A percentile compares a stretch with the other conserved stretches of the same genome.
phyloP scores from a whole-genome alignment of 1,140 invertebrate species.

The Trichonephila inaurata region DNA sequence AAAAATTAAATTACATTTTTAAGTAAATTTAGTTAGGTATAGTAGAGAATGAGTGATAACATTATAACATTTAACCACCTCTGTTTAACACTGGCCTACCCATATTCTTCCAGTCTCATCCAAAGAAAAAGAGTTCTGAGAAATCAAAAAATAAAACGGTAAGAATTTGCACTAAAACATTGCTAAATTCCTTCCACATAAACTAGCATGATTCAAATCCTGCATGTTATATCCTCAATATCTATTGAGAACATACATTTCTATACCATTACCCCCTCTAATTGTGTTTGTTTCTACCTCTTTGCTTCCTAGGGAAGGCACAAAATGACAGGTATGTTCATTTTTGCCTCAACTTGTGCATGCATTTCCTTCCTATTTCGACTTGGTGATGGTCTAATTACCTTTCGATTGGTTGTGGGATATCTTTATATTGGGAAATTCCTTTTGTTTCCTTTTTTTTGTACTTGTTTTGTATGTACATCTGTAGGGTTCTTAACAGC shows the following conservation, averaged over 20 bases:
- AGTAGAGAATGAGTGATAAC: slow-evolving; percentile 23
- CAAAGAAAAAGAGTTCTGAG: slow-evolving; percentile 71
- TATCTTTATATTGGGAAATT: background rate
- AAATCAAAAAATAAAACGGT: slow-evolving; percentile 75
- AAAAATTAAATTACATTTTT: too few relatives aligned
- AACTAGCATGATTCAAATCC: slow-evolving; percentile 44
- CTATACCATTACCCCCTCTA: slow-evolving; percentile 53
- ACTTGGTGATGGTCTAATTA: slow-evolving; percentile 28
- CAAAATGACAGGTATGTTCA: slow-evolving; percentile 77
- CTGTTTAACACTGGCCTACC: slow-evolving; percentile 22
- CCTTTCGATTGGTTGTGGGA: background rate
- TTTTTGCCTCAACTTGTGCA: slow-evolving; percentile 69
- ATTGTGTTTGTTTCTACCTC: slow-evolving; percentile 71
- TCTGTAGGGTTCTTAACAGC: too few relatives aligned
- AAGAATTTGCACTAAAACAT: slow-evolving; percentile 49
- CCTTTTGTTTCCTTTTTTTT: too few relatives aligned
- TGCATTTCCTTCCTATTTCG: slow-evolving; percentile 36
- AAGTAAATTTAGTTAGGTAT: background rate
- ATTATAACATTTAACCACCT: slow-evolving; percentile 4
- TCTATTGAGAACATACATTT: background rate
- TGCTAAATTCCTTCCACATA: background rate
- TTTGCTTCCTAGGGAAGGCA: slow-evolving; percentile 75
- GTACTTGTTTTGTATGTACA: too few relatives aligned
- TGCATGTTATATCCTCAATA: slow-evolving; percentile 45
- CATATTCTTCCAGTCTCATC: slow-evolving; percentile 68